phyloP scores from a whole-genome alignment of 2,797 vertebrate species.

The Poecilia picta region DNA sequence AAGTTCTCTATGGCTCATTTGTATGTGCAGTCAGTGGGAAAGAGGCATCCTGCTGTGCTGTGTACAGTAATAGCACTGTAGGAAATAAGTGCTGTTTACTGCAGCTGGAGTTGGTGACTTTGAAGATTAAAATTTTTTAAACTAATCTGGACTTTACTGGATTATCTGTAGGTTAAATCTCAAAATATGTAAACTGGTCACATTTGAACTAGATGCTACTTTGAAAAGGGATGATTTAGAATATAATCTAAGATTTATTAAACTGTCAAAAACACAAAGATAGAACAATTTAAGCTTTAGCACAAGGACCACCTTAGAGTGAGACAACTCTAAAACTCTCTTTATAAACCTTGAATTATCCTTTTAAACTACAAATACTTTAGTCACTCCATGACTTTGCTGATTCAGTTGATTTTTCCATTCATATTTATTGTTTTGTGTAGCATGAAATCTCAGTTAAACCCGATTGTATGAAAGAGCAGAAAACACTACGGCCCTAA shows the following conservation, averaged over 20 bases:
- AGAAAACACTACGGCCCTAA: not conserved
- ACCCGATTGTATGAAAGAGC: not conserved
- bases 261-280: not conserved
- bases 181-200: not conserved
- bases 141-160: not conserved
- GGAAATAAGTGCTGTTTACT: not conserved
- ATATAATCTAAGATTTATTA: not conserved
- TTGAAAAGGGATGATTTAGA: not conserved
- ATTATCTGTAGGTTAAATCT: not conserved
- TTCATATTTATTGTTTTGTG: not conserved
- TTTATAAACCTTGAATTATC: not conserved
- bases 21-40: not conserved
- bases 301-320: not conserved
- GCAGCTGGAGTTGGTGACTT: not conserved
- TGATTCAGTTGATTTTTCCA: not conserved
- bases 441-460: conserved; percentile 1
- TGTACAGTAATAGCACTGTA: not conserved
- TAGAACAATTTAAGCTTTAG: not conserved
- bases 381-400: not conserved
- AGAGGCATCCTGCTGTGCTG: not conserved
- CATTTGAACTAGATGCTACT: not conserved
- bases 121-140: not conserved
- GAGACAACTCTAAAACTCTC: not conserved
- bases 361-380: not conserved
- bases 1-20: not conserved